A percentile compares a stretch with the other conserved stretches of the same genome.
Evolutionary conservation across 2,797 vertebrate species (phyloP).

Genomic region (Brachymystax lenok): DNA sequence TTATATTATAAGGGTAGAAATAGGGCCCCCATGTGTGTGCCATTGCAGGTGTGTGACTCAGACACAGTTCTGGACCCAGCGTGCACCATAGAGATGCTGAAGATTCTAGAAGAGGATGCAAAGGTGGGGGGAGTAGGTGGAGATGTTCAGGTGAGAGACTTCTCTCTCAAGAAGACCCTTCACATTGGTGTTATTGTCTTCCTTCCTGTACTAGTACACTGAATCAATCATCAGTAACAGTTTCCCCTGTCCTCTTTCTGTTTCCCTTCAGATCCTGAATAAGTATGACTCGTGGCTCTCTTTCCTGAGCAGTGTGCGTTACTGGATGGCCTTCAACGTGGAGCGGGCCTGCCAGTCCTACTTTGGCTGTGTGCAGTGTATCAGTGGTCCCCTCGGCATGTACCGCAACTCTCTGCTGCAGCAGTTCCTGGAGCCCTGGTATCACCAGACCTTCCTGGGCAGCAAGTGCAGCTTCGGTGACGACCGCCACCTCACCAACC

Average conservation of each 20-base stretch:
- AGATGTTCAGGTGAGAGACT: slow-evolving; percentile 88
- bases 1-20: not conserved
- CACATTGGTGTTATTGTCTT: not conserved
- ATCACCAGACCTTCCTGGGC: slow-evolving; percentile 95
- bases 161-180: not conserved
- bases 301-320: slow-evolving; percentile 96
- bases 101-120: slow-evolving; percentile 91
- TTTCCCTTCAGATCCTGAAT: slow-evolving; percentile 87
- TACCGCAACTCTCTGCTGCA: slow-evolving; percentile 94
- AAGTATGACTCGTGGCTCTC: slow-evolving; percentile 99
- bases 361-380: slow-evolving; percentile 98
- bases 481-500: slow-evolving; percentile 96
- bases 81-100: slow-evolving; percentile 95
- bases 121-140: slow-evolving; percentile 92
- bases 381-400: slow-evolving; percentile 96
- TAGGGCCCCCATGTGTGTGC: too few species aligned
- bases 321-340: slow-evolving; percentile 99
- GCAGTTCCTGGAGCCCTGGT: slow-evolving; percentile 94
- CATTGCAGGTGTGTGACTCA: slow-evolving; percentile 91
- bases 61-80: slow-evolving; percentile 97
- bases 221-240: not conserved
- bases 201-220: not conserved
- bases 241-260: not conserved
- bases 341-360: slow-evolving; percentile 98
- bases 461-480: slow-evolving; percentile 98